A percentile compares a stretch with the other conserved stretches of the same genome.
Evolutionary conservation across 2,113 vertebrate genomes (phyloP).

Genomic region (Sphaerodactylus townsendi): DNA sequence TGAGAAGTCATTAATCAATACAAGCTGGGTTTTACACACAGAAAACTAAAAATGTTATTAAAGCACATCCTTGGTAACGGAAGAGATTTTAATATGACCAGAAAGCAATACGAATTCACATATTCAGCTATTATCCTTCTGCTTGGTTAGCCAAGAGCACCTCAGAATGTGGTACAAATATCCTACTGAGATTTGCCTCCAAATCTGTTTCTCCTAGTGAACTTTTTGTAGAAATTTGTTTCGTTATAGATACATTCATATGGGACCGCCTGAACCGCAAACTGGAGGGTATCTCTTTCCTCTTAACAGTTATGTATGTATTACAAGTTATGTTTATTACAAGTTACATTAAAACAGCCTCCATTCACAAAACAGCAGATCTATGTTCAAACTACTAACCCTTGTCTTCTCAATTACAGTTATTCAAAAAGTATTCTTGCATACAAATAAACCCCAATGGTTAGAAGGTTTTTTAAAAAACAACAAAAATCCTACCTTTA

Average conservation of each 20-base stretch:
- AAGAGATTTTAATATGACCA: conserved; percentile 33
- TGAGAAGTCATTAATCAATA: conserved; percentile 27
- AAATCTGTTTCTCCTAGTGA: background rate
- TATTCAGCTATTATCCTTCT: conserved; percentile 28
- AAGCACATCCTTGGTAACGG: conserved; percentile 33
- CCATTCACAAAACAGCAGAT: background rate
- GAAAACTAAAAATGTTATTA: conserved; percentile 28
- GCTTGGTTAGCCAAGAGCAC: conserved; percentile 7
- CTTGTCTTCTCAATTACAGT: conserved; percentile 17
- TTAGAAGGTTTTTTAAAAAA: conserved; percentile 53
- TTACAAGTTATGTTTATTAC: too few species aligned
- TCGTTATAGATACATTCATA: background rate
- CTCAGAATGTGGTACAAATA: background rate
- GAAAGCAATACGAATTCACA: conserved; percentile 19
- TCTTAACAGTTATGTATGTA: background rate
- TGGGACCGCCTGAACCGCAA: background rate
- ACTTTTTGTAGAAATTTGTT: background rate
- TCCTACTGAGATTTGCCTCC: rapidly evolving
- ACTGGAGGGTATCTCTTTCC: background rate
- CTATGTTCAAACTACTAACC: conserved; percentile 21
- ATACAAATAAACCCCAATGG: conserved; percentile 42
- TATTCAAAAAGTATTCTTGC: conserved; percentile 48
- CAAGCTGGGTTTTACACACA: background rate
- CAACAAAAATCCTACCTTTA: conserved; percentile 96
- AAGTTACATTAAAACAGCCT: conserved; percentile 23